A percentile compares a stretch with the other conserved stretches of the same genome.
phyloP scores from a whole-genome alignment of 2,797 vertebrate genomes.

The Valencia hispanica region DNA sequence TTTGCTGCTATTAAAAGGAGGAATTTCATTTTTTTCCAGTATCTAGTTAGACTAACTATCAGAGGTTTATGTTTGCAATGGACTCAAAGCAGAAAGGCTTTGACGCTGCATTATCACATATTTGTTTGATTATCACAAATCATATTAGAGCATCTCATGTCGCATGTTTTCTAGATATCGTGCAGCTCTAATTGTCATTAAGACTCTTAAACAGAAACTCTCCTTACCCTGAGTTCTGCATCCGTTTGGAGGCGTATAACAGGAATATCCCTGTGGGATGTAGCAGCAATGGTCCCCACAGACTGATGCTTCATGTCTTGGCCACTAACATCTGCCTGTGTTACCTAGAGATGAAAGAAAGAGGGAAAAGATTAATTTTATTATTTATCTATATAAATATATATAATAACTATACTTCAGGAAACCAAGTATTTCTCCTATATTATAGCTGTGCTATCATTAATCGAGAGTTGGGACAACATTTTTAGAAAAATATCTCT shows the following conservation, averaged over 20 bases:
- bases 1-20: neutral
- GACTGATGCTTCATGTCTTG: conserved; percentile 73
- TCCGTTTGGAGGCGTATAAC: conserved; percentile 84
- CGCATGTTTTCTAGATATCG: neutral
- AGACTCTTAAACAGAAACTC: conserved; percentile 4
- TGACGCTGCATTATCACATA: neutral
- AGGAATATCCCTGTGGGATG: conserved; percentile 80
- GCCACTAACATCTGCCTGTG: conserved; percentile 66
- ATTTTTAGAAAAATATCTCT: neutral
- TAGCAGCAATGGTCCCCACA: conserved; percentile 62
- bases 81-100: neutral
- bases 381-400: conserved; percentile 22
- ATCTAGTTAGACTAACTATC: neutral
- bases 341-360: conserved; percentile 70
- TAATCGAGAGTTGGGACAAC: neutral
- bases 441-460: neutral
- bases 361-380: conserved; percentile 21
- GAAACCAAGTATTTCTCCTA: neutral
- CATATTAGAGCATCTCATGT: neutral
- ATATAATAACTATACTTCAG: neutral
- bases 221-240: conserved; percentile 82
- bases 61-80: neutral
- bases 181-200: neutral
- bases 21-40: neutral
- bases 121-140: neutral